Evolutionary conservation across 2,797 vertebrate genomes (phyloP), one percentile per base, ranked within the genome.

Genomic region (Mormyrus proboscirostris): DNA sequence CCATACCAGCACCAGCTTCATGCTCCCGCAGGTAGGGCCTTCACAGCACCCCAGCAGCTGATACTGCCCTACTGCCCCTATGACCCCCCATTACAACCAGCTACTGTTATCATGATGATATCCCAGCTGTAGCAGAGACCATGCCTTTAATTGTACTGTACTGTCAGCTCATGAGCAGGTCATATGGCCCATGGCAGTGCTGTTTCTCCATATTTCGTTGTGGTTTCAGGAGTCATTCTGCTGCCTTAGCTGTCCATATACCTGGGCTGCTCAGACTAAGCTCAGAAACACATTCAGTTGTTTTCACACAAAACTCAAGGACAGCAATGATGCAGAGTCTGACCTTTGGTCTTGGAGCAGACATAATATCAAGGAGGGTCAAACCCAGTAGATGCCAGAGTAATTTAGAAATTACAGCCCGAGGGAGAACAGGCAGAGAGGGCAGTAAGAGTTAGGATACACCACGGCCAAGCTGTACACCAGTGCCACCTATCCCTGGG

Each of bases 1-100:
- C 92, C 92, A 0, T 92, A 92, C 89, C 92, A 92, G 86, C 92
- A 91, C 89, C 93, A 92, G 84, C 89, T 92, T 19, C 92, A 92
- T 2, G 90, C 93, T 57, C 87, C 90, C 50, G 90, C 93, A 92
- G 93, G 93, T 94, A 92, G 86, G 88, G 62, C 19, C 25, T 22
- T 51, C 25, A 22, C 16, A 16, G 33, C 14, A 88, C 44, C n/a
- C 29, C 22, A n/a, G 29, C 12, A 44, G 14, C 12, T 38, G 19
- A 7, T 82, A 82, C 41, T 41, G 33, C 25, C 6, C 33, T 38
- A 5, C 29, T 29, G 29, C 29, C 29, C 29, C 29, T 82, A 82
- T 29, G 76, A 41, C 76, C 41, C 5, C 19, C 5, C 41, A 76
- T 76, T 76, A 76, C 69, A 41, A 38, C 16, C 4, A 7, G 33